phyloP scores from a whole-genome alignment of 2,113 vertebrate genomes.

The Carettochelys insculpta region DNA sequence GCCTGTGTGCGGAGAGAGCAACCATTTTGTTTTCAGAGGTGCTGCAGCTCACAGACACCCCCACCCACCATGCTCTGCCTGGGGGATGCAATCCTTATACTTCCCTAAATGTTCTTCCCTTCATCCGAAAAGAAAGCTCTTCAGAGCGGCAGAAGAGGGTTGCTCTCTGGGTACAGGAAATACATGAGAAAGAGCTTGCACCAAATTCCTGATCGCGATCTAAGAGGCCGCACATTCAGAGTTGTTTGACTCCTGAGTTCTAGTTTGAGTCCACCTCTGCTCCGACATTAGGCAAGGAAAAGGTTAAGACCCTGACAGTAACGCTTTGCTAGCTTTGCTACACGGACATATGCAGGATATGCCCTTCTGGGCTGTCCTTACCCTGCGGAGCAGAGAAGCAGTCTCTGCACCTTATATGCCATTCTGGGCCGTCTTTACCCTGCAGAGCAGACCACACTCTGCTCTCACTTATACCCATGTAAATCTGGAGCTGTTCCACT shows the following conservation, averaged over 20 bases:
- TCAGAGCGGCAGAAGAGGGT: neutral
- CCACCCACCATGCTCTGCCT: neutral
- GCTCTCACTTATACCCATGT: neutral
- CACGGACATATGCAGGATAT: slow-evolving; percentile 50
- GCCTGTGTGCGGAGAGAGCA: neutral
- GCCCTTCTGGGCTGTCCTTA: slow-evolving; percentile 59
- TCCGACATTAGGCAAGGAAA: slow-evolving; percentile 46
- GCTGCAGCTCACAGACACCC: neutral
- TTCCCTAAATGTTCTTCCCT: neutral
- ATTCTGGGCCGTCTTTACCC: no score
- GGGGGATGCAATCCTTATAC: neutral
- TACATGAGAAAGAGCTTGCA: neutral
- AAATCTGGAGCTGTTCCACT: neutral
- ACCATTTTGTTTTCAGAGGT: neutral
- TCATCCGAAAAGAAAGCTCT: neutral
- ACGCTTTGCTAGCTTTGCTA: slow-evolving; percentile 55
- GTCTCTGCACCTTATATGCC: no score
- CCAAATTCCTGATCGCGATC: neutral
- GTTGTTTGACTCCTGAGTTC: neutral
- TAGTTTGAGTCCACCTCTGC: slow-evolving; percentile 49
- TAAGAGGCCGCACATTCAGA: neutral
- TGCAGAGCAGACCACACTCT: neutral
- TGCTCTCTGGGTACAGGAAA: neutral
- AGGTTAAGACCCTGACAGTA: slow-evolving; percentile 65
- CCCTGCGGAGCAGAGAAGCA: no score